Percentiles rank a stretch among this genome's conserved stretches.
Conservation (phyloP, 1,140 invertebrate genomes). For the Saccostrea cuccullata region DNA sequence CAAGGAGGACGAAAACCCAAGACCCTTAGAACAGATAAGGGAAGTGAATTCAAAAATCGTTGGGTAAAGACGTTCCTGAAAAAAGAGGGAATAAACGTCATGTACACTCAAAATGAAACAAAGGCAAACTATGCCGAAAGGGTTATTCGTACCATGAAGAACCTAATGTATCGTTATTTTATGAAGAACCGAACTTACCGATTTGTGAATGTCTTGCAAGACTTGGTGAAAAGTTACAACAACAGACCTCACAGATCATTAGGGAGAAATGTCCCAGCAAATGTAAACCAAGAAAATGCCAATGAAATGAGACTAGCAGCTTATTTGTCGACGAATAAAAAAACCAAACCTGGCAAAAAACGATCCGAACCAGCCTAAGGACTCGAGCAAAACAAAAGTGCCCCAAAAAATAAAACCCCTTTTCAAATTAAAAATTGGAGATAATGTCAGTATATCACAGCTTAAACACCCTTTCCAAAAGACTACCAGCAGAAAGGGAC, state of each 20-base stretch:
- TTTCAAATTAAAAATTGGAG: conserved; percentile 46
- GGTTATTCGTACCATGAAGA: no score
- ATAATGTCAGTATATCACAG: conserved; percentile 46
- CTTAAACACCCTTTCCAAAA: conserved; percentile 43
- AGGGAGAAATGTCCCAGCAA: background rate
- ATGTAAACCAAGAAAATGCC: background rate
- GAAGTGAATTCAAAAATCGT: background rate
- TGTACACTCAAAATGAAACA: background rate
- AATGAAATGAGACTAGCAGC: background rate
- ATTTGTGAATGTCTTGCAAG: conserved; percentile 24
- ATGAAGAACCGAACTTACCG: conserved; percentile 3
- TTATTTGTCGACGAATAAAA: background rate
- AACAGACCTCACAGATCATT: background rate
- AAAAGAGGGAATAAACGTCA: background rate
- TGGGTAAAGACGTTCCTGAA: background rate
- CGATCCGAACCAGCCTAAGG: background rate
- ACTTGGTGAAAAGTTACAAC: conserved; percentile 9
- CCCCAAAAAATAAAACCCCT: background rate
- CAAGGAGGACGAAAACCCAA: background rate
- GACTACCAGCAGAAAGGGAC: conserved; percentile 54
- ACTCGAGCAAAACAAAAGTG: background rate
- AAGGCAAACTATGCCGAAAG: conserved; percentile 33
- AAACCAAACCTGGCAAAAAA: background rate
- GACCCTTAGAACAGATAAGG: conserved; percentile 4
- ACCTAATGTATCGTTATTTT: no score